Conservation (phyloP, 23 tunicate species). For the Pegea sp. region DNA sequence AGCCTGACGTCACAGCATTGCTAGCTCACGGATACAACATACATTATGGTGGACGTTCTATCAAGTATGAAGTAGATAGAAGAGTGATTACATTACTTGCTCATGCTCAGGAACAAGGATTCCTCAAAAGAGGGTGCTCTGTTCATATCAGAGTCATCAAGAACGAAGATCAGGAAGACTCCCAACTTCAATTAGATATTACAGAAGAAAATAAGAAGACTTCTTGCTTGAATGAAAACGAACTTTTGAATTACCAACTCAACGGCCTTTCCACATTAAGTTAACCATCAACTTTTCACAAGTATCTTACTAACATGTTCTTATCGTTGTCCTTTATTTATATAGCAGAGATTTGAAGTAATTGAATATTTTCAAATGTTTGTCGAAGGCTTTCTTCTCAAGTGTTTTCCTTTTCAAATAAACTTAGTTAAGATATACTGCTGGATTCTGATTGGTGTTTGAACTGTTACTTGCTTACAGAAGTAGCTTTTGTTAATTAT, state of each 20-base stretch:
- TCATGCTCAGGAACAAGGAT: slow-evolving; percentile 68
- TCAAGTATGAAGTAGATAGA: slow-evolving; percentile 90
- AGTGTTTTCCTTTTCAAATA: too few species aligned
- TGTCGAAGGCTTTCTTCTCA: too few species aligned
- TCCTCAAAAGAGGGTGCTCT: slow-evolving; percentile 26
- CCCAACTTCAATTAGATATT: not conserved
- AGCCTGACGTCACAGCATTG: slow-evolving; percentile 48
- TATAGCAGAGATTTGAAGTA: too few species aligned
- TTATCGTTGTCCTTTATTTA: too few species aligned
- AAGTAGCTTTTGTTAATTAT: too few species aligned
- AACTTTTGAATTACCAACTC: not conserved
- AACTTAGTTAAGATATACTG: too few species aligned
- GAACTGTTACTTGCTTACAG: too few species aligned
- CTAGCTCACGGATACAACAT: slow-evolving; percentile 86
- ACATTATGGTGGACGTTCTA: slow-evolving; percentile 86
- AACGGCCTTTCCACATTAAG: too few species aligned
- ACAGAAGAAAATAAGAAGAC: not conserved
- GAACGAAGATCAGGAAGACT: not conserved
- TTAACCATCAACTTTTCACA: too few species aligned
- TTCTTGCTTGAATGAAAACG: not conserved
- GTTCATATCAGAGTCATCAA: slow-evolving; percentile 3
- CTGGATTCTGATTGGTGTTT: too few species aligned
- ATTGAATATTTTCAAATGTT: too few species aligned
- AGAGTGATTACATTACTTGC: slow-evolving; percentile 75
- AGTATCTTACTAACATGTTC: too few species aligned